Evolutionary conservation across 2,797 vertebrate species (phyloP).

Genomic region (Urosaurus nigricauda): DNA sequence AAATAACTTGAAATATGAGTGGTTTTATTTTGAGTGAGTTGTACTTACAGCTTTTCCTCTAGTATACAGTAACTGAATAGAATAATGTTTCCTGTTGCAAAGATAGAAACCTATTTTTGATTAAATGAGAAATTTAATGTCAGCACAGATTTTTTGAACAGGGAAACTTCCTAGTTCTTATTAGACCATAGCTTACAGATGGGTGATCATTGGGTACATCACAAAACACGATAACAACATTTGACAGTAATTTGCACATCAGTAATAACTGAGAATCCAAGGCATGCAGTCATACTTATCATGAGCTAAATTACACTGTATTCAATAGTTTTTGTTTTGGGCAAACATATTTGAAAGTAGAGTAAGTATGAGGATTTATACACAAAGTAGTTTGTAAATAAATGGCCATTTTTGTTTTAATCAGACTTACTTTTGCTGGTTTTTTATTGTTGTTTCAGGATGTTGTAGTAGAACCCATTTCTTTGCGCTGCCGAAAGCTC

Average conservation of each 20-base stretch:
- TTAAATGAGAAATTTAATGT: background rate
- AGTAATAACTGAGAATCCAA: background rate
- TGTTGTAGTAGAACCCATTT: conserved; percentile 83
- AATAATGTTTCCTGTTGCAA: conserved; percentile 11
- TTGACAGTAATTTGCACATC: background rate
- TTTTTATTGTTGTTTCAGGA: conserved; percentile 77
- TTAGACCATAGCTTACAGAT: background rate
- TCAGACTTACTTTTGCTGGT: conserved; percentile 16
- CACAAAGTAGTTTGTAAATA: background rate
- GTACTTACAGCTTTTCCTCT: conserved; percentile 27
- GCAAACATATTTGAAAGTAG: background rate
- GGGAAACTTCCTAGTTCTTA: no score
- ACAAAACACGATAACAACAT: background rate
- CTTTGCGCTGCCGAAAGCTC: conserved; percentile 92
- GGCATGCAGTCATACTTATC: background rate
- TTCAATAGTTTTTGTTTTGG: background rate
- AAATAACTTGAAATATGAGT: background rate
- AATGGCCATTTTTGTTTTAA: background rate
- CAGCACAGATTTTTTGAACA: background rate
- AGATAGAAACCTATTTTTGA: background rate
- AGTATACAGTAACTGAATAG: conserved; percentile 3
- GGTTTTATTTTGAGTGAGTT: background rate
- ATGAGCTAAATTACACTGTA: background rate
- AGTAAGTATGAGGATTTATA: background rate
- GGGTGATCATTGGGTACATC: background rate